Percentiles rank a stretch among this genome's conserved stretches.
Evolutionary conservation across 2,113 vertebrate species (phyloP).

Genomic region (Microcebus griseorufus): DNA sequence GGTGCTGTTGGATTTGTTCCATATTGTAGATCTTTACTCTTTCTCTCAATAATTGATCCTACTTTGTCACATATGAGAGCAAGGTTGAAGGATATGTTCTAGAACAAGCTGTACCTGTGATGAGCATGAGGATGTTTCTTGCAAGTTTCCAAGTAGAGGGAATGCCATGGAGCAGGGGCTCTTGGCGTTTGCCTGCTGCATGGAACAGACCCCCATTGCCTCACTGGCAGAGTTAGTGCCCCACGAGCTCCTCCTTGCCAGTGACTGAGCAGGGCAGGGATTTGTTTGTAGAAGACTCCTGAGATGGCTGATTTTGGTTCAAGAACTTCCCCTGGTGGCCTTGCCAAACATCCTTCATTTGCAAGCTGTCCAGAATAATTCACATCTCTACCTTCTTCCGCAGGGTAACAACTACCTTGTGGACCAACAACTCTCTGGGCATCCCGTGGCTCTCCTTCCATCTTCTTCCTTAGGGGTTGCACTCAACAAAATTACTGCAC

Average conservation of each 20-base stretch:
- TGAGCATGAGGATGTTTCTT: background rate
- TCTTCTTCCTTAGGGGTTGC: background rate
- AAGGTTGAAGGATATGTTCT: background rate
- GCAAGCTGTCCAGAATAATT: background rate
- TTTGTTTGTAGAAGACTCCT: background rate
- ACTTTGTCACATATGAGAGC: background rate
- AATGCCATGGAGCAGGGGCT: fast-evolving
- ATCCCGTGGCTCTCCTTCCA: background rate
- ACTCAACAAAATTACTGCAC: background rate
- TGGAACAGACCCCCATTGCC: background rate
- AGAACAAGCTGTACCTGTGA: background rate
- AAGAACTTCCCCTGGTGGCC: background rate
- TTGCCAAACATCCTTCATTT: background rate
- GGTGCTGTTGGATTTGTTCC: background rate
- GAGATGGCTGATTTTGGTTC: background rate
- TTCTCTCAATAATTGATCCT: background rate
- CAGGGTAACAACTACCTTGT: fast-evolving
- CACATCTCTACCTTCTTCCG: background rate
- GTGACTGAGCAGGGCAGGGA: background rate
- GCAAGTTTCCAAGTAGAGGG: background rate
- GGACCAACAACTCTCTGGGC: too few relatives aligned
- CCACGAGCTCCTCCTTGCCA: too few relatives aligned
- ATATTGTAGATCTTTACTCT: background rate
- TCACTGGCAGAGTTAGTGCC: fast-evolving
- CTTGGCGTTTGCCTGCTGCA: fast-evolving